A percentile compares a stretch with the other conserved stretches of the same genome.
phyloP scores from a whole-genome alignment of 2,888 invertebrate genomes.

The Hydrotaea diabolus region DNA sequence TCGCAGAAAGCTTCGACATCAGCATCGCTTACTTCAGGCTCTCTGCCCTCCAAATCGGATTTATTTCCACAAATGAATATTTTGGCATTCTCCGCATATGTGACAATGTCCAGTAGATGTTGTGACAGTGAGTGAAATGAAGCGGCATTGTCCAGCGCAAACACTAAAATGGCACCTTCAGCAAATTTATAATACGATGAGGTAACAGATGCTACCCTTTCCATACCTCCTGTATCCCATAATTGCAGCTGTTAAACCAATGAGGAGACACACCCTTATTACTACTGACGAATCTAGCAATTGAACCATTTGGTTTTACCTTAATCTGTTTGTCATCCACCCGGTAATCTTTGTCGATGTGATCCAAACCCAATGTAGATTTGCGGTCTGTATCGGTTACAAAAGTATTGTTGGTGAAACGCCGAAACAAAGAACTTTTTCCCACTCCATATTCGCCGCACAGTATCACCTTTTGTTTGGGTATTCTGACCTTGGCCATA shows the following conservation, averaged over 20 bases:
- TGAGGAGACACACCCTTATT: neutral
- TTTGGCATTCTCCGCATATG: slow-evolving; percentile 96
- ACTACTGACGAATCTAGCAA: neutral
- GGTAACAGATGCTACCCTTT: slow-evolving; percentile 96
- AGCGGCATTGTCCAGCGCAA: slow-evolving; percentile 93
- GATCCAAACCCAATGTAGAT: slow-evolving; percentile 95
- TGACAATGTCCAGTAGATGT: slow-evolving; percentile 95
- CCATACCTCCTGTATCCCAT: slow-evolving; percentile 99
- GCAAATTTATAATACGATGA: slow-evolving; percentile 98
- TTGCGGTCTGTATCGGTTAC: slow-evolving; percentile 90
- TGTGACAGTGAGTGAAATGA: slow-evolving; percentile 96
- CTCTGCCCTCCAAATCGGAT: slow-evolving; percentile 88
- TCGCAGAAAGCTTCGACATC: slow-evolving; percentile 96
- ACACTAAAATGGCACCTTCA: slow-evolving; percentile 95
- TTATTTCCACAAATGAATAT: slow-evolving; percentile 97
- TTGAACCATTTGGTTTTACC: slow-evolving; percentile 66
- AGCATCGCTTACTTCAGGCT: slow-evolving; percentile 89
- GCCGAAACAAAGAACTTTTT: slow-evolving; percentile 94
- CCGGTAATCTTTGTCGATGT: slow-evolving; percentile 90
- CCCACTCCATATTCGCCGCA: slow-evolving; percentile 98
- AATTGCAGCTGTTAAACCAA: slow-evolving; percentile 87
- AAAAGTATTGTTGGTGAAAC: slow-evolving; percentile 87
- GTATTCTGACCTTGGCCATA: slow-evolving; percentile 92
- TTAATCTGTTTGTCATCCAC: slow-evolving; percentile 85
- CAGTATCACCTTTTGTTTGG: slow-evolving; percentile 94